A percentile compares a stretch with the other conserved stretches of the same genome.
Evolutionary conservation across 2,797 vertebrate genomes (phyloP).

Genomic region (Clarias fuscus): DNA sequence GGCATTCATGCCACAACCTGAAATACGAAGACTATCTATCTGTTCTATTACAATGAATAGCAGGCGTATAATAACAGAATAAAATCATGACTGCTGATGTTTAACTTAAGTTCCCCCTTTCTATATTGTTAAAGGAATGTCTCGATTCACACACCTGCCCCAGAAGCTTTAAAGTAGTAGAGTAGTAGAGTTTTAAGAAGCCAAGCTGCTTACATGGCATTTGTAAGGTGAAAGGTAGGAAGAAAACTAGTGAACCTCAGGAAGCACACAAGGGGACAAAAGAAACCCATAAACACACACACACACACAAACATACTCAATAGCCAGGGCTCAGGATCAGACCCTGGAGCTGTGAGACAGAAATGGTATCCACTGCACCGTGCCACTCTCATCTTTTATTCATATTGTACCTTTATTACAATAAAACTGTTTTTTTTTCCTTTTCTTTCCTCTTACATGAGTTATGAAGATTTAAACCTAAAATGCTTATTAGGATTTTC

Average conservation of each 20-base stretch:
- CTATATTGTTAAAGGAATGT: not conserved
- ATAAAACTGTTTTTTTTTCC: not conserved
- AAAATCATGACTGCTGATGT: not conserved
- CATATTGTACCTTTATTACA: not conserved
- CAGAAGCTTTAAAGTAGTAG: not conserved
- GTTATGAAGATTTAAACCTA: not conserved
- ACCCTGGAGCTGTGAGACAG: not conserved
- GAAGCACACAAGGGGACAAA: not conserved
- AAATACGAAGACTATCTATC: not conserved
- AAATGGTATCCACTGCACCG: not conserved
- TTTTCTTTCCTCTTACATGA: not conserved
- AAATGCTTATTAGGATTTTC: not conserved
- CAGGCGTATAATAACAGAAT: not conserved
- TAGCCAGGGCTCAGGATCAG: not conserved
- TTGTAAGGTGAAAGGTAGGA: not conserved
- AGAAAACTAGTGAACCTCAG: not conserved
- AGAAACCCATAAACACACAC: not conserved
- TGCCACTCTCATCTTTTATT: conserved; percentile 1
- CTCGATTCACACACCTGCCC: not conserved
- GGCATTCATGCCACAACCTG: not conserved
- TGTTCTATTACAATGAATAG: not conserved
- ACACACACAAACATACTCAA: not conserved
- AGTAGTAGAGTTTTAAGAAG: not conserved
- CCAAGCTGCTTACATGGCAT: not conserved
- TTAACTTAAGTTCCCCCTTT: not conserved